phyloP scores from a whole-genome alignment of 64 coral and sea anemone genomes.

The Pachyseris speciosa region DNA sequence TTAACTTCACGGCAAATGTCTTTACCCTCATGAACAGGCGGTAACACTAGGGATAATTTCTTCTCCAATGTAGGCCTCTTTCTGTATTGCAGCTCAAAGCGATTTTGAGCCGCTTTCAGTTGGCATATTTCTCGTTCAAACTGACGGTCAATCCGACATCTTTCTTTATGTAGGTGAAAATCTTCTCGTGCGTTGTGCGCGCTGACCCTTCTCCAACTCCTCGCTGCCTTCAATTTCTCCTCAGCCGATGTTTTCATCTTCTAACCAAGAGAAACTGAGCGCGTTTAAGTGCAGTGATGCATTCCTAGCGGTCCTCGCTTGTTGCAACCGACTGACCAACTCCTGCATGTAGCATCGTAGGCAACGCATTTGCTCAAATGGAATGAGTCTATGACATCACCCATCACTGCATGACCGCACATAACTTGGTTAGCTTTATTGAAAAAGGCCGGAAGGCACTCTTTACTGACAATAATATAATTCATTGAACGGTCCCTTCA shows the following conservation, averaged over 20 bases:
- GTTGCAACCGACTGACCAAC: neutral
- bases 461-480: too few species aligned
- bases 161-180: neutral
- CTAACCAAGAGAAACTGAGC: neutral
- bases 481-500: neutral
- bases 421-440: neutral
- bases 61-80: neutral
- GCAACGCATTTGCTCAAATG: neutral
- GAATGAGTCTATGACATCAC: neutral
- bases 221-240: neutral
- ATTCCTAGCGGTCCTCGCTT: neutral
- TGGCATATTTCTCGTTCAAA: neutral
- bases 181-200: neutral
- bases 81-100: constrained; percentile 16
- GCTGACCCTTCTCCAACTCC: neutral
- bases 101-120: constrained; percentile 29
- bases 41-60: neutral
- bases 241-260: constrained; percentile 2
- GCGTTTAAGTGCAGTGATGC: neutral
- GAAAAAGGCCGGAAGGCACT: neutral
- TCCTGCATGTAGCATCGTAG: neutral
- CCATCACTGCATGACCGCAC: neutral
- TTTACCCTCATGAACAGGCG: neutral
- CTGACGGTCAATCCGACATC: neutral
- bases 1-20: neutral